phyloP scores from a whole-genome alignment of 2,113 vertebrate genomes.

The Vidua chalybeata region DNA sequence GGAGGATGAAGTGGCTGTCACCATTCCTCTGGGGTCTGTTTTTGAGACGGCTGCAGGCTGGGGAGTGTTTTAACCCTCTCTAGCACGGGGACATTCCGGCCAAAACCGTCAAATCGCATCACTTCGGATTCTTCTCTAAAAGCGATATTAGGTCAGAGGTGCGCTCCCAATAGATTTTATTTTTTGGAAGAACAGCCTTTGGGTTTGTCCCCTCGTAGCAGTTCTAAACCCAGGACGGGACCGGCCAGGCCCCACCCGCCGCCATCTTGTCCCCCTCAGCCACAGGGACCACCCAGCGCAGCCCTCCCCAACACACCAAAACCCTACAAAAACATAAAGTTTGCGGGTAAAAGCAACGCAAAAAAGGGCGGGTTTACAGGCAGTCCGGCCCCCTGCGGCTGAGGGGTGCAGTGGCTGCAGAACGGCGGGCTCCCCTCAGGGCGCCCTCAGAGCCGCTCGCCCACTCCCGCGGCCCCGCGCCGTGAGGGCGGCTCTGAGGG shows the following conservation, averaged over 20 bases:
- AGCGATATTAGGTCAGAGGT: not conserved
- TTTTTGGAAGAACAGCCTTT: too few relatives aligned
- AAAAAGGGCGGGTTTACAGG: accelerated
- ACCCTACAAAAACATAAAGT: accelerated
- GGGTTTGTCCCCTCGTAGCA: too few relatives aligned
- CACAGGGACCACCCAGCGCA: too few relatives aligned
- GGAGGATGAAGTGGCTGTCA: not conserved
- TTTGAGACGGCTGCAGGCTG: not conserved
- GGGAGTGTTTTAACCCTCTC: not conserved
- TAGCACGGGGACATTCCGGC: not conserved
- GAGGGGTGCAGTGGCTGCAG: accelerated
- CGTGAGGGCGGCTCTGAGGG: not conserved
- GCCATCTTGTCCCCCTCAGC: not conserved
- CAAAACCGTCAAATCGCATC: not conserved
- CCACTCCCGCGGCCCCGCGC: not conserved
- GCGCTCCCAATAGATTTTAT: accelerated
- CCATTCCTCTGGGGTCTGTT: not conserved
- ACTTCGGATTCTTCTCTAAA: not conserved
- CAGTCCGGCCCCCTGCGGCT: accelerated
- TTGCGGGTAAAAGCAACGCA: not conserved
- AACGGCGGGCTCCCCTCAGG: accelerated
- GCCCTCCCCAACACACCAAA: not conserved
- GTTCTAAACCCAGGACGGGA: accelerated
- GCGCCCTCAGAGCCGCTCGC: accelerated
- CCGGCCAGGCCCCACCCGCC: accelerated